Conservation (phyloP, 2,888 invertebrate species). For the Eristalinus sepulchralis region DNA sequence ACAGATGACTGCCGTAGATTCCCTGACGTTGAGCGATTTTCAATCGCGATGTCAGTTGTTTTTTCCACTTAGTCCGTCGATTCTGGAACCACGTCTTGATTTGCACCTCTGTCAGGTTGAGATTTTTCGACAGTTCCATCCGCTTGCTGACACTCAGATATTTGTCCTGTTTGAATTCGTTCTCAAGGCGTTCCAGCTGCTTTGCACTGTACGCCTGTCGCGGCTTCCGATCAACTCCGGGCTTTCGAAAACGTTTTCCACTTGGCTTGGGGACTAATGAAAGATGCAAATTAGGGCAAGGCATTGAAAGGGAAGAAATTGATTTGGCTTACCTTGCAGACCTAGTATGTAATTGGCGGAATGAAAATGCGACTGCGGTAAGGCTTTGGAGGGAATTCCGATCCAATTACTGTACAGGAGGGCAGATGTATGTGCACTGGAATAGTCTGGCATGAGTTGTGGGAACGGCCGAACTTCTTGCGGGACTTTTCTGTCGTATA, state of each 20-base stretch:
- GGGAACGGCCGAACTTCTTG: conserved; percentile 46
- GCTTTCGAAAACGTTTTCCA: conserved; percentile 90
- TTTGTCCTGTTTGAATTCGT: conserved; percentile 97
- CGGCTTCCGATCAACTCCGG: conserved; percentile 95
- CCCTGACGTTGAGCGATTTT: conserved; percentile 95
- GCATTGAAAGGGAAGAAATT: not conserved
- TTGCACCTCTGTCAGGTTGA: conserved; percentile 95
- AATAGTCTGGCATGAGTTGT: conserved; percentile 53
- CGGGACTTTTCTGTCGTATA: conserved; percentile 48
- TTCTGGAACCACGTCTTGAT: conserved; percentile 99
- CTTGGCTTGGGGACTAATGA: conserved; percentile 88
- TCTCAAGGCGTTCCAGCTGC: conserved; percentile 94
- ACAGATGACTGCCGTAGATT: conserved; percentile 82
- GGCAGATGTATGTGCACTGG: conserved; percentile 64
- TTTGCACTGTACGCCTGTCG: conserved; percentile 98
- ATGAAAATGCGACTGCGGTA: conserved; percentile 78
- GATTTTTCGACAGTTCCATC: conserved; percentile 94
- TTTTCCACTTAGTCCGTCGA: conserved; percentile 98
- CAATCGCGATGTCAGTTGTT: conserved; percentile 93
- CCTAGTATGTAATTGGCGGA: conserved; percentile 81
- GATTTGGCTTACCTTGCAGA: conserved; percentile 83
- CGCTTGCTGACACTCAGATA: conserved; percentile 97
- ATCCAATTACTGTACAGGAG: conserved; percentile 76
- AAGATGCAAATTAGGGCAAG: conserved; percentile 56
- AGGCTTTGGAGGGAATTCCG: conserved; percentile 76